Base-by-base conservation (phyloP, 1,140 invertebrate species). In the Eriosoma lanigerum region DNA sequence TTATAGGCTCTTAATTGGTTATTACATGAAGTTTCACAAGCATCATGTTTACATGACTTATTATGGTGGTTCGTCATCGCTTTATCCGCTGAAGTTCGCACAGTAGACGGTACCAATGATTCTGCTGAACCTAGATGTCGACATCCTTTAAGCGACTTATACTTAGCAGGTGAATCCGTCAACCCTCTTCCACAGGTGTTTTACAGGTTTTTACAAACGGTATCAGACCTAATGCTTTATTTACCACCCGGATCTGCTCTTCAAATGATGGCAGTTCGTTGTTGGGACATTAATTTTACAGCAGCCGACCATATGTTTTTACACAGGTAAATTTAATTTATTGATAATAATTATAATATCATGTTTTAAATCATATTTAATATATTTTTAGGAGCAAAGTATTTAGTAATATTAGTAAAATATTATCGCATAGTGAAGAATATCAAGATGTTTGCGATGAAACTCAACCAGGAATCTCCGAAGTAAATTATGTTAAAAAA, bases 321-420 rank as follows among this genome's bases (percentile, higher is more conserved):
- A n/a, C 96, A 98, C 85, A 89, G 92, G 88, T 92, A 86, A 19
- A n/a, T 66, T n/a, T 9, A n/a, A 38, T 44, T 1, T 13, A 52
- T 3, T 9, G 1, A 46, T 0, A 81, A 54, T 72, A 46, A 56
- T 19, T 38, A 38, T 58, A 50, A 50, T 48, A 73, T 32, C 29
- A 81, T 26, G 29, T 56, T 38, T 66, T 12, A 1, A 58, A 21
- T 58, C n/a, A 68, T 3, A n/a, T 24, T 81, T 50, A 73, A 32
- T 72, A 26, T 81, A 56, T 38, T 82, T 83, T 17, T 73, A 90
- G 92, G 85, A 92, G 92, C 81, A 94, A 98, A 86, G 95, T 98
- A 5, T 98, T 98, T 85, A 96, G 93, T 83, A 97, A 98, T 84
- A 96, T 98, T 70, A 97, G 95, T 83, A 95, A 96, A 87, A 98